Conservation (phyloP, 2,113 vertebrate species). For the Accipiter cooperii region DNA sequence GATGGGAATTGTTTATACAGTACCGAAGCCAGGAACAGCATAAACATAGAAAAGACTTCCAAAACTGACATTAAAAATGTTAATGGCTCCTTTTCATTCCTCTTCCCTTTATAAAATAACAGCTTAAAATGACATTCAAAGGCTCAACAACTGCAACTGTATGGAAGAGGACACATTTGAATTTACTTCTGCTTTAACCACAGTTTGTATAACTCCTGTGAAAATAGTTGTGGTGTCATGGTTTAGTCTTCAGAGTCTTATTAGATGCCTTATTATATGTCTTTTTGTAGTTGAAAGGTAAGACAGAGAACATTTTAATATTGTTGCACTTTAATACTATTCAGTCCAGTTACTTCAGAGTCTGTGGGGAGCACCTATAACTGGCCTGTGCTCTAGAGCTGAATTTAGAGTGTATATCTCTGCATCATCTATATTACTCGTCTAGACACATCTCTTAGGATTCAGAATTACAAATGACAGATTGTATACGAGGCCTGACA, state of each 20-base stretch:
- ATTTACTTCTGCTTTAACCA: not conserved
- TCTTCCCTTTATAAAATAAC: not conserved
- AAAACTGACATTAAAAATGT: not conserved
- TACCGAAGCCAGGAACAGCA: not conserved
- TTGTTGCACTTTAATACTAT: not conserved
- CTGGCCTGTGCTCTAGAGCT: not conserved
- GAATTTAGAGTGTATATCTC: slow-evolving; percentile 2
- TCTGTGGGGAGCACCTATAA: not conserved
- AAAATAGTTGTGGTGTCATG: not conserved
- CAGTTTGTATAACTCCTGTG: not conserved
- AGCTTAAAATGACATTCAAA: not conserved
- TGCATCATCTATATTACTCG: slow-evolving; percentile 16
- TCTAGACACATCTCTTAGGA: slow-evolving; percentile 17
- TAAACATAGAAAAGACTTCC: not conserved
- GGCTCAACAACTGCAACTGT: not conserved
- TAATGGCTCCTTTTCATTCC: not conserved
- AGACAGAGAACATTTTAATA: not conserved
- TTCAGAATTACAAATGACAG: slow-evolving; percentile 44
- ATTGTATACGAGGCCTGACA: not conserved
- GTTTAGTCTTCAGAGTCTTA: not conserved
- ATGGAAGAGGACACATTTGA: not conserved
- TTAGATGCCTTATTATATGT: not conserved
- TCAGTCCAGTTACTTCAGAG: not conserved
- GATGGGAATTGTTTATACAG: not conserved
- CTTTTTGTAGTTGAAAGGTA: not conserved